Evolutionary conservation across 2,888 invertebrate genomes (phyloP), one percentile per base, ranked within the genome.

Genomic region (Limnephilus auricula): DNA sequence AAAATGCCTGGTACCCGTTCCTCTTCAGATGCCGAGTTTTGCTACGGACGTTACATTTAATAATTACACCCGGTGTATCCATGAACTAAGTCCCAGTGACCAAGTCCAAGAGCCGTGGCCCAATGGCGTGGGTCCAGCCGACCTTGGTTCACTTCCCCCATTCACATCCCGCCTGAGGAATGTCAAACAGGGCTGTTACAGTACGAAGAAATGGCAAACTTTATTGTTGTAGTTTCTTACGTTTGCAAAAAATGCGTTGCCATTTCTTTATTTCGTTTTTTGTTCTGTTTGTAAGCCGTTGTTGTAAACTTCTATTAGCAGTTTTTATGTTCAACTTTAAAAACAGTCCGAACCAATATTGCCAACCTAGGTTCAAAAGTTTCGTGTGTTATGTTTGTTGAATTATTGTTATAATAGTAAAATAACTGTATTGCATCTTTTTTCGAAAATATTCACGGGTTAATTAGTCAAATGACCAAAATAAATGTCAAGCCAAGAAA

Each of bases 151-250:
- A 25, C 37, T 89, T 89, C 45, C 65, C 31, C 89, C 89, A 89
- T 89, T 89, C 89, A 82, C 89, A 89, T 89, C 89, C 82, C 89
- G 50, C 45, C 82, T 3, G 45, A 50, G 40, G 89, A 89, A 89
- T 89, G 89, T 25, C n/a, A 10, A n/a, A 40, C 50, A 82, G 82
- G 89, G 82, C 89, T 88, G 88, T 18, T 5, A 40, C n/a, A 31
- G 13, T 31, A n/a, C 31, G 31, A 13, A 30, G 32, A 80, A 32
- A 32, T 80, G 31, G 30, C 9, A 6, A 65, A 25, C 65, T 65
- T 25, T 1, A n/a, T 65, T 65, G 65, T 65, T 65, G 50, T 25
- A 9, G 25, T 65, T 65, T 65, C n/a, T 65, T 65, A 65, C 2
- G 65, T 9, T n/a, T 25, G 25, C 25, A 25, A 65, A 65, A 65